A percentile compares a stretch with the other conserved stretches of the same genome.
Evolutionary conservation across 2,797 vertebrate species (phyloP).

Genomic region (Austrolebias charrua): DNA sequence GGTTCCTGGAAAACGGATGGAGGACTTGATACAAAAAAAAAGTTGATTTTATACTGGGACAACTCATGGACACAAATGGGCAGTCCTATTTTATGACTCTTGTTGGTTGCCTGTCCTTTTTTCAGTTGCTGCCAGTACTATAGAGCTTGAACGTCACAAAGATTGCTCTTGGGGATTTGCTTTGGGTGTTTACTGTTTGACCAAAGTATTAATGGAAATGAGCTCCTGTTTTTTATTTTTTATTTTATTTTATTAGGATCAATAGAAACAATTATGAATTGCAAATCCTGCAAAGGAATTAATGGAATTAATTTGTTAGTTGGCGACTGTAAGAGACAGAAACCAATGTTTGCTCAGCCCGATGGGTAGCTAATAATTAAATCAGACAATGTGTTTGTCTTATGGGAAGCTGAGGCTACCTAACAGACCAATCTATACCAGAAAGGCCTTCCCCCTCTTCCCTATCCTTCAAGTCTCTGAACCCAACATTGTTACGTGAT

Average conservation of each 20-base stretch:
- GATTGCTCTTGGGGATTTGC: constrained; percentile 19
- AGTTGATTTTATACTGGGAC: constrained; percentile 21
- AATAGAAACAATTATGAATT: constrained; percentile 26
- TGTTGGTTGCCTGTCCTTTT: constrained; percentile 26
- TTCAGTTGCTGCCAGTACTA: constrained; percentile 41
- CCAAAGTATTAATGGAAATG: constrained; percentile 35
- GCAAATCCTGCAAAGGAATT: constrained; percentile 27
- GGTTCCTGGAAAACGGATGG: constrained; percentile 34
- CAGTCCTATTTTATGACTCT: constrained; percentile 19
- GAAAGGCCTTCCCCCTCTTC: constrained; percentile 92
- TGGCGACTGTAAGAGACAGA: constrained; percentile 33
- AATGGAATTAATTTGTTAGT: constrained; percentile 47
- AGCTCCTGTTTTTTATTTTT: background rate
- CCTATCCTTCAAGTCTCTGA: constrained; percentile 66
- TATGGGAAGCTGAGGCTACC: constrained; percentile 70
- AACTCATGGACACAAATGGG: constrained; percentile 35
- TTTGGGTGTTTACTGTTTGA: constrained; percentile 43
- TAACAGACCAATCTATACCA: constrained; percentile 86
- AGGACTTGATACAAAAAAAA: constrained; percentile 31
- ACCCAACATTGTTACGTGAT: constrained; percentile 38
- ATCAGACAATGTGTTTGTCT: constrained; percentile 64
- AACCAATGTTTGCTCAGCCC: constrained; percentile 51
- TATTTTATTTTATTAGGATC: constrained; percentile 12
- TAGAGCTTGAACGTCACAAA: constrained; percentile 30
- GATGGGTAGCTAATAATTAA: constrained; percentile 39